These are phyloP conservation scores for Hyphantria cunea DNA, from an alignment of 1,140 invertebrate genomes.

Conservation along the genomic window DNA sequence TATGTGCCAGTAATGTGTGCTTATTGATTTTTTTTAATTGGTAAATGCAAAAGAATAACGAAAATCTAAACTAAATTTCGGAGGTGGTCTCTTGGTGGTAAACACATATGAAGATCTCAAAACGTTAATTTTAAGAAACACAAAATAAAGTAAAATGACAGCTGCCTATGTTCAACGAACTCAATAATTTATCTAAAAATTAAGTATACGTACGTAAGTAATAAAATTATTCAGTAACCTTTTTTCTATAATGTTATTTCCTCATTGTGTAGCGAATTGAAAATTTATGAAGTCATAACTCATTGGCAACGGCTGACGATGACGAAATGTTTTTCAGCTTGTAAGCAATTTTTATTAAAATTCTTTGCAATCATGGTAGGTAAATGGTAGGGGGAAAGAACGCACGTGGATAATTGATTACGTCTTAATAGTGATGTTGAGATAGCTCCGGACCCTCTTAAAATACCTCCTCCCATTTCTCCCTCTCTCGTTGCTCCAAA, in stretches of 20 bases:
- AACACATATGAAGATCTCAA: too few species aligned
- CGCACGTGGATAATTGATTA: constrained; percentile 50
- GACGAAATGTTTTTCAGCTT: constrained; percentile 22
- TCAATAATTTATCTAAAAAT: too few species aligned
- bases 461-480: neutral
- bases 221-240: neutral
- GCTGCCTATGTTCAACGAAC: too few species aligned
- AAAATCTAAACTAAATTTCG: too few species aligned
- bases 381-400: constrained; percentile 30
- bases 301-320: constrained; percentile 25
- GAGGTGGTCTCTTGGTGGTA: too few species aligned
- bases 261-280: constrained; percentile 9
- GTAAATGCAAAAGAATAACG: too few species aligned
- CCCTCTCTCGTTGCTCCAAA: neutral
- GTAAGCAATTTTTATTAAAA: constrained; percentile 38
- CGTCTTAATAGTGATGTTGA: constrained; percentile 39
- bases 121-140: too few species aligned
- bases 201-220: too few species aligned
- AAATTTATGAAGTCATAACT: constrained; percentile 20
- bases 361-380: constrained; percentile 26
- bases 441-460: constrained; percentile 3
- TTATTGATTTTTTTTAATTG: too few species aligned
- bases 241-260: constrained; percentile 1
- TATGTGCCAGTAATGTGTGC: too few species aligned
- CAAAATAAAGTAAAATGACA: too few species aligned